Conservation (phyloP, 2,797 vertebrate genomes). For the Hypotaenidia philippensis region DNA sequence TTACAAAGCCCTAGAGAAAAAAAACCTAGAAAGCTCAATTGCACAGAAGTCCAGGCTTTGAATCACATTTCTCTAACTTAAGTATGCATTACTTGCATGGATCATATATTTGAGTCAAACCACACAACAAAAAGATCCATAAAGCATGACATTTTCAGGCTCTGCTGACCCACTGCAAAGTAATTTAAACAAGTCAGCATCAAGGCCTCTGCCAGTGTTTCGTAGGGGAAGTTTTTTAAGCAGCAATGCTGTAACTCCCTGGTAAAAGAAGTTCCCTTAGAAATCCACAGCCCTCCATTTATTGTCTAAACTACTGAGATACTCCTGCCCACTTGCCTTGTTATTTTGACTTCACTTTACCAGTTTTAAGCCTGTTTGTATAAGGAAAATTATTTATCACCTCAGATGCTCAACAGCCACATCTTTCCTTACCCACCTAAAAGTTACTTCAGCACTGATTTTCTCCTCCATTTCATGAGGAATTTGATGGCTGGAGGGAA, state of each 20-base stretch:
- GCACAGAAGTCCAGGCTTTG: not conserved
- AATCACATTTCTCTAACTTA: slow-evolving; percentile 16
- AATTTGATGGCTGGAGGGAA: not conserved
- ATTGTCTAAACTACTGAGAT: not conserved
- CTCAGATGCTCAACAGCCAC: not conserved
- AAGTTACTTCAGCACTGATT: not conserved
- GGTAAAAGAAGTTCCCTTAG: not conserved
- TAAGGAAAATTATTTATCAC: not conserved
- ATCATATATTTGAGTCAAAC: slow-evolving; percentile 23
- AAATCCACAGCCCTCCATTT: not conserved
- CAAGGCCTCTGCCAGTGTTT: not conserved
- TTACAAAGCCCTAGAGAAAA: not conserved
- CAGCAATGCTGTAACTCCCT: not conserved
- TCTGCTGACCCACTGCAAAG: not conserved
- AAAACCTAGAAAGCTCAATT: not conserved
- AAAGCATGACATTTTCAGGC: slow-evolving; percentile 24
- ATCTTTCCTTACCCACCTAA: not conserved
- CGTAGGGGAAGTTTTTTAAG: not conserved
- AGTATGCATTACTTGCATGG: slow-evolving; percentile 1
- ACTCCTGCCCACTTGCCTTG: not conserved
- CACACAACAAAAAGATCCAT: not conserved
- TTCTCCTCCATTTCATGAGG: not conserved
- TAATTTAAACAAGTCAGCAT: slow-evolving; percentile 1
- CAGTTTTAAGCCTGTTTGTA: not conserved
- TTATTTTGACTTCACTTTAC: not conserved